A percentile compares a stretch with the other conserved stretches of the same genome.
These are phyloP conservation scores for Athrips mouffetella DNA, from an alignment of 2,888 invertebrate species.

Conservation along the genomic window DNA sequence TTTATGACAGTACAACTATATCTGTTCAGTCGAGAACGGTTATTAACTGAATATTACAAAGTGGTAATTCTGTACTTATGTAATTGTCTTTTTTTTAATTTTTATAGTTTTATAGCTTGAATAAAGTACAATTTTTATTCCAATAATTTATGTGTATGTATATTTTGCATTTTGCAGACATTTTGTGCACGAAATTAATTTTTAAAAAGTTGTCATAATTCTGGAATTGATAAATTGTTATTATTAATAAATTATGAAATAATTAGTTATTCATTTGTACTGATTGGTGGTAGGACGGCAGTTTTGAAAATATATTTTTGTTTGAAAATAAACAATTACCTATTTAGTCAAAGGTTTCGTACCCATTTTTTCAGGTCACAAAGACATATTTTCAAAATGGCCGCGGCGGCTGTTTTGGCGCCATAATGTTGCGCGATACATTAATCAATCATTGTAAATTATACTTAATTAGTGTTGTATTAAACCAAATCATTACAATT, in stretches of 20 bases:
- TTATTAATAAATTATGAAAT: slow-evolving; percentile 21
- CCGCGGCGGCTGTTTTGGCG: slow-evolving; percentile 34
- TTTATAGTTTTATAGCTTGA: neutral
- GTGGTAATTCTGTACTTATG: neutral
- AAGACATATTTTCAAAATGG: slow-evolving; percentile 15
- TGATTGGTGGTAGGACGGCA: slow-evolving; percentile 23
- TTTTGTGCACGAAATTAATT: slow-evolving; percentile 15
- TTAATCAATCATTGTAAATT: slow-evolving; percentile 73
- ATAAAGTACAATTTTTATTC: slow-evolving; percentile 14
- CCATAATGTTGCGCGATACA: slow-evolving; percentile 35
- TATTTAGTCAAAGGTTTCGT: no score
- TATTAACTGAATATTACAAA: neutral
- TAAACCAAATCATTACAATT: slow-evolving; percentile 77
- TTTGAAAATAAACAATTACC: neutral
- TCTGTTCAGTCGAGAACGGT: no score
- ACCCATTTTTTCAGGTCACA: neutral
- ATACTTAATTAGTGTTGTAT: slow-evolving; percentile 78
- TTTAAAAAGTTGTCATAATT: slow-evolving; percentile 16
- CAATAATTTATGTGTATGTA: slow-evolving; percentile 6
- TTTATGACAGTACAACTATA: no score
- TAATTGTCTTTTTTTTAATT: neutral
- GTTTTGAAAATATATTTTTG: slow-evolving; percentile 12
- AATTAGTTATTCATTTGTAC: slow-evolving; percentile 24
- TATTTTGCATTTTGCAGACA: slow-evolving; percentile 14
- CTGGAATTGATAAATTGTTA: slow-evolving; percentile 25